Evolutionary conservation across 2,888 invertebrate species (phyloP), one percentile per base, ranked within the genome.

Genomic region (Mythimna vitellina): DNA sequence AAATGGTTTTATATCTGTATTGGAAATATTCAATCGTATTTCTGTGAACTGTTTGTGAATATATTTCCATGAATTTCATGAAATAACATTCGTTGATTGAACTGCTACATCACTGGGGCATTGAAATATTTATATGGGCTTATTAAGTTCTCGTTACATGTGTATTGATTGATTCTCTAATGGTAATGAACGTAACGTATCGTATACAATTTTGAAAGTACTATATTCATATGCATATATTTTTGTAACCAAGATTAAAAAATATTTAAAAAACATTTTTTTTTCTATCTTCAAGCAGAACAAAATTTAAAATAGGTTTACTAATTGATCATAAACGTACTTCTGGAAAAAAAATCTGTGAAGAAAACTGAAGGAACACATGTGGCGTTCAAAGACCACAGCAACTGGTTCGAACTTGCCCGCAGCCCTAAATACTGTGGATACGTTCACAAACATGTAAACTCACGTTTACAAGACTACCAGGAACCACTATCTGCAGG

Each of bases 21-120:
- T 67, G 49, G 35, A 42, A 73, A 61, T 60, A 46, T 74, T 60
- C 17, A 22, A 29, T 62, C 20, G 17, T 29, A 17, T 58, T 53
- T 57, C 14, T 42, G 9, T 5, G 12, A 57, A 46, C 56, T 63
- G n/a, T 42, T 51, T 29, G 9, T n/a, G 35, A 60, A 71, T 58
- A n/a, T 32, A 42, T 65, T 29, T 46, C 3, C 20, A 42, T 32
- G 12, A 38, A 29, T 29, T 65, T 12, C 14, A 14, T 29, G 10
- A 38, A 58, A 17, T 25, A 32, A 22, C 6, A 14, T 7, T 56
- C 29, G 46, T 72, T 56, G 35, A n/a, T 29, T 69, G 6, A 17
- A 25, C 3, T 4, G 32, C 49, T 56, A 35, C 17, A 56, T 46
- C 14, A 12, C 10, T n/a, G n/a, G 14, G 25, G 8, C 2, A 22